Evolutionary conservation across 2,888 invertebrate species (phyloP).

Genomic region (Rhamphomyia laevipes): DNA sequence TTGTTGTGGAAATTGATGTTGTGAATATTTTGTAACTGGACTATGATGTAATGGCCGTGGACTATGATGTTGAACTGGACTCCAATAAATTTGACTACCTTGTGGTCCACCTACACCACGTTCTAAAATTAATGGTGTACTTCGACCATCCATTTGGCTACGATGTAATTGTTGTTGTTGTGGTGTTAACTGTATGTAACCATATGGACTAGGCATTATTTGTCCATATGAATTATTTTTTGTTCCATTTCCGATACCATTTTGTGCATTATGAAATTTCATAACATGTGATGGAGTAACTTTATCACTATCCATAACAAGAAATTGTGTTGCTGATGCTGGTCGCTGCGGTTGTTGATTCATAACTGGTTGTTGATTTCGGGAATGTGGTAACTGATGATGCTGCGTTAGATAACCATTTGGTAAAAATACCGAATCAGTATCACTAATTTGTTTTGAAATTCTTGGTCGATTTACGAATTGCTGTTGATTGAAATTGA

Average conservation of each 20-base stretch:
- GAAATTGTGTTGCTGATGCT: constrained; percentile 23
- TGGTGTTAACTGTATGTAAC: constrained; percentile 20
- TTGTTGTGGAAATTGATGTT: constrained; percentile 17
- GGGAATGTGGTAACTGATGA: not conserved
- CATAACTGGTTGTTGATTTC: not conserved
- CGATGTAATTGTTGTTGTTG: constrained; percentile 16
- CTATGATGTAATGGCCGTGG: constrained; percentile 13
- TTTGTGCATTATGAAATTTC: constrained; percentile 15
- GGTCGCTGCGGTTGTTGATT: constrained; percentile 17
- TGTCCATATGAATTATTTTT: constrained; percentile 18
- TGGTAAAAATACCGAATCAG: constrained; percentile 18
- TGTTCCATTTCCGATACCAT: not conserved
- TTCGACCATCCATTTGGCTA: constrained; percentile 23
- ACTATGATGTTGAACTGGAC: constrained; percentile 24
- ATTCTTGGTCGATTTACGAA: constrained; percentile 8
- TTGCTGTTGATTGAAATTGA: constrained; percentile 9
- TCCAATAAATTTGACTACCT: constrained; percentile 32
- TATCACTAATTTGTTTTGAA: constrained; percentile 18
- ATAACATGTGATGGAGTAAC: constrained; percentile 28
- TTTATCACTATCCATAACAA: constrained; percentile 30
- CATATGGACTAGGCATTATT: constrained; percentile 20
- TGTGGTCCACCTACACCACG: constrained; percentile 23
- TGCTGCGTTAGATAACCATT: not conserved
- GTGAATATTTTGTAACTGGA: constrained; percentile 22
- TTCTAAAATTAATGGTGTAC: constrained; percentile 32